Evolutionary conservation across 1,140 invertebrate genomes (phyloP).

Genomic region (Trypoxylus dichotomus): DNA sequence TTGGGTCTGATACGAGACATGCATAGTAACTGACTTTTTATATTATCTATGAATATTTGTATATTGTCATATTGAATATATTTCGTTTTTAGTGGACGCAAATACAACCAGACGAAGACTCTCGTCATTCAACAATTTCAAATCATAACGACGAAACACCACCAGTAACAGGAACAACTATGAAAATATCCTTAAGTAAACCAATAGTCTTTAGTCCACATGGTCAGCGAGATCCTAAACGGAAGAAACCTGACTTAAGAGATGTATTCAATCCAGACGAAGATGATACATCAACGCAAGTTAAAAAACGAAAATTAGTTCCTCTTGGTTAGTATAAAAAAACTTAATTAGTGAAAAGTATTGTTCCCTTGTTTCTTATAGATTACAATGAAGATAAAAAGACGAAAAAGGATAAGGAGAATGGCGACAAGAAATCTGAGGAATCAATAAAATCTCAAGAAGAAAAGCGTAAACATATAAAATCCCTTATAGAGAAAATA

Average conservation of each 20-base stretch:
- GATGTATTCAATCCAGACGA: slow-evolving; percentile 93
- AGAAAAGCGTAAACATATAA: slow-evolving; percentile 95
- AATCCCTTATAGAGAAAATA: slow-evolving; percentile 96
- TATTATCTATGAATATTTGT: too few species aligned
- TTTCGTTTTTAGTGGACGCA: slow-evolving; percentile 45
- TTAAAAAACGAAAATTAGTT: slow-evolving; percentile 82
- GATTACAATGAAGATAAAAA: slow-evolving; percentile 69
- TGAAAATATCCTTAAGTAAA: slow-evolving; percentile 51
- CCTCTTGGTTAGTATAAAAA: slow-evolving; percentile 64
- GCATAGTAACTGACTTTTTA: too few species aligned
- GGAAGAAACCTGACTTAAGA: slow-evolving; percentile 66
- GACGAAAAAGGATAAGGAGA: slow-evolving; percentile 60
- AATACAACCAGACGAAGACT: slow-evolving; percentile 51
- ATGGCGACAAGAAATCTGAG: slow-evolving; percentile 67
- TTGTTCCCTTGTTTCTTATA: slow-evolving; percentile 39
- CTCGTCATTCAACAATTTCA: slow-evolving; percentile 47
- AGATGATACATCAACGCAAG: slow-evolving; percentile 67
- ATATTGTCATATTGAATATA: not conserved
- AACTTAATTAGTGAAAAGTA: not conserved
- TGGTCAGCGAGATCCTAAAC: slow-evolving; percentile 54
- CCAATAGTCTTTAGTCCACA: slow-evolving; percentile 44
- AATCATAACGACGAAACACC: slow-evolving; percentile 45
- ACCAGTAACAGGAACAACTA: slow-evolving; percentile 45
- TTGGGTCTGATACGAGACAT: too few species aligned
- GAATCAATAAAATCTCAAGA: slow-evolving; percentile 78